phyloP scores from a whole-genome alignment of 1,140 invertebrate species.

The Popillia japonica region DNA sequence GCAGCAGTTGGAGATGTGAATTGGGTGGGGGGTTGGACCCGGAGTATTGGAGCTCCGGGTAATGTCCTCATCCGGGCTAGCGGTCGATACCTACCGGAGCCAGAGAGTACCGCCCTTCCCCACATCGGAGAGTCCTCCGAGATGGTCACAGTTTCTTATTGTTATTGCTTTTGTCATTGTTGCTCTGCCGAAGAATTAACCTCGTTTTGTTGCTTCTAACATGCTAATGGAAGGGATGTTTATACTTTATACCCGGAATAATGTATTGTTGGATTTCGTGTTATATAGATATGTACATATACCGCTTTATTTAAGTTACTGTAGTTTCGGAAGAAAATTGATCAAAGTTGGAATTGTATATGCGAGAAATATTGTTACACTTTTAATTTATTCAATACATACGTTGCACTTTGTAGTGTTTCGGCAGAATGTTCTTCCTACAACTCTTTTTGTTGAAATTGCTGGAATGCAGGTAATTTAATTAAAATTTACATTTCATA shows the following conservation, averaged over 20 bases:
- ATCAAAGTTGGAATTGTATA: no score
- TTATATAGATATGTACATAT: not conserved
- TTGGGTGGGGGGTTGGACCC: constrained; percentile 31
- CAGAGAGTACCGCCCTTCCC: constrained; percentile 28
- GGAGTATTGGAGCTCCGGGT: constrained; percentile 39
- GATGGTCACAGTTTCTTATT: constrained; percentile 39
- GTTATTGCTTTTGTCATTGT: constrained; percentile 38
- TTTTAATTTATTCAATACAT: no score
- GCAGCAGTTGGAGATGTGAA: constrained; percentile 38
- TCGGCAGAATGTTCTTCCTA: no score
- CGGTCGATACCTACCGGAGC: constrained; percentile 37
- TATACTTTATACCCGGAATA: no score
- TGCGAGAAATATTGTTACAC: no score
- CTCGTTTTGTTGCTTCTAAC: not conserved
- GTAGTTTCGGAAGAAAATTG: no score
- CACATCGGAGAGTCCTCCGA: constrained; percentile 23
- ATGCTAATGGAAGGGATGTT: not conserved
- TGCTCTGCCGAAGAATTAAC: constrained; percentile 9
- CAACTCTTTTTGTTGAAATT: no score
- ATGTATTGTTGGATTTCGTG: no score
- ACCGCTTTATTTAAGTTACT: no score
- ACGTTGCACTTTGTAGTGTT: no score
- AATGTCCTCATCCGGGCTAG: constrained; percentile 38
- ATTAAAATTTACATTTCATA: no score
- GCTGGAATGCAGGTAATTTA: no score